Evolutionary conservation across 2,888 invertebrate genomes (phyloP), one percentile per base, ranked within the genome.

Genomic region (Eupithecia centaureata): DNA sequence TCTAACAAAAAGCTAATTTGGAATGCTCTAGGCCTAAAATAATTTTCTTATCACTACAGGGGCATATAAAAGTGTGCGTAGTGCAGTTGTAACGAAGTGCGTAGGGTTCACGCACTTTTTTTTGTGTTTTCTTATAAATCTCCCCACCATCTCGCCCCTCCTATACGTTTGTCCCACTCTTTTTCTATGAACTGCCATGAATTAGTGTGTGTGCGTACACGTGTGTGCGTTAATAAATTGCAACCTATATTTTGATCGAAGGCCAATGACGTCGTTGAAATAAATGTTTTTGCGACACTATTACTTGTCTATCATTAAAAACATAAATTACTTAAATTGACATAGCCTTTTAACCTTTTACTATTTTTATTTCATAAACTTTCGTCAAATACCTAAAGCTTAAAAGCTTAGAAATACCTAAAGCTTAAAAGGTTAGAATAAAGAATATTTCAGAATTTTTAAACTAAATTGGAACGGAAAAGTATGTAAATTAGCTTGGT

Each of bases 181-280:
- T 90, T 91, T 90, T 90, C 91, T 91, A 92, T 91, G 86, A 87
- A 77, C 79, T 75, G 79, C 79, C 75, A 65, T 73, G 59, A 51
- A 70, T 71, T 70, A 73, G 88, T 88, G 86, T 89, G 91, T 83
- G 86, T 88, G 76, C 25, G 15, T 71, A 56, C 74, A 77, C 77
- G 75, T 85, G 90, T 89, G 86, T 87, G 90, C 78, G 89, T 90
- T 89, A 87, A 88, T 87, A 89, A 90, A 92, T 89, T 89, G 88
- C 90, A 92, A 90, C 89, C 90, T 89, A 91, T 91, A 92, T 92
- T 92, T 91, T 89, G 87, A 90, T 89, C 86, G 88, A 90, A 90
- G 90, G 89, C 89, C 89, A 91, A 89, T 89, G 86, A 88, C 84
- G 82, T 79, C 54, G 65, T 62, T 61, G 58, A 65, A 68, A 61